Conservation (phyloP, 92 coral and sea anemone genomes). For the Umimayanthus kanabou region DNA sequence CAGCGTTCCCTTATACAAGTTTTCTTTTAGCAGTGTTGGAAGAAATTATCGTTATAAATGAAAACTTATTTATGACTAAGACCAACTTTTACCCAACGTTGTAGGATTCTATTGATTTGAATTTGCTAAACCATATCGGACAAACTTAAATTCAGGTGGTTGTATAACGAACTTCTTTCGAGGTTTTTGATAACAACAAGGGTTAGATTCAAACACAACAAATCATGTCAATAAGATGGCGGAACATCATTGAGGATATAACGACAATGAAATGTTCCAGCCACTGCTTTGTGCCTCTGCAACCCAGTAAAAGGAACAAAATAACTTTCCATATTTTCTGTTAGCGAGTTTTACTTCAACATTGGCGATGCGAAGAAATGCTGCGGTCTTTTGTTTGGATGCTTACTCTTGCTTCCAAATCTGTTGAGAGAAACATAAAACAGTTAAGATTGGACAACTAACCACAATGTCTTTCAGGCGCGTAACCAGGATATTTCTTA, state of each 20-base stretch:
- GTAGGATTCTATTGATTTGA: background rate
- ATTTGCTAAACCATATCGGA: background rate
- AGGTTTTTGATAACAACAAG: background rate
- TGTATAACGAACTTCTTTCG: background rate
- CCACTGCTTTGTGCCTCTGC: background rate
- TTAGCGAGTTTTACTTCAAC: conserved; percentile 61
- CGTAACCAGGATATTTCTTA: too few relatives aligned
- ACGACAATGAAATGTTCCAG: background rate
- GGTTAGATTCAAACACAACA: background rate
- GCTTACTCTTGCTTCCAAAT: conserved; percentile 98
- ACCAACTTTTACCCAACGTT: background rate
- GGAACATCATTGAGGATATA: background rate
- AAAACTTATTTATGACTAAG: too few relatives aligned
- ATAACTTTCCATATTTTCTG: background rate
- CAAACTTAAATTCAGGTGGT: background rate
- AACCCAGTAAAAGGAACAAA: background rate
- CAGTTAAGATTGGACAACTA: background rate
- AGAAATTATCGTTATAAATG: background rate
- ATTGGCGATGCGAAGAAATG: conserved; percentile 98
- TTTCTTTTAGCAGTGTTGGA: background rate
- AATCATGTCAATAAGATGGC: background rate
- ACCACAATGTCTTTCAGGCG: background rate
- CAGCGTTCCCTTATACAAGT: too few relatives aligned
- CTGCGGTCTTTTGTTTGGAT: conserved; percentile 87
- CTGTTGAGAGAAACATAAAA: conserved; percentile 46